These are phyloP conservation scores for Egretta garzetta DNA, from an alignment of 2,113 vertebrate genomes.

Conservation along the genomic window DNA sequence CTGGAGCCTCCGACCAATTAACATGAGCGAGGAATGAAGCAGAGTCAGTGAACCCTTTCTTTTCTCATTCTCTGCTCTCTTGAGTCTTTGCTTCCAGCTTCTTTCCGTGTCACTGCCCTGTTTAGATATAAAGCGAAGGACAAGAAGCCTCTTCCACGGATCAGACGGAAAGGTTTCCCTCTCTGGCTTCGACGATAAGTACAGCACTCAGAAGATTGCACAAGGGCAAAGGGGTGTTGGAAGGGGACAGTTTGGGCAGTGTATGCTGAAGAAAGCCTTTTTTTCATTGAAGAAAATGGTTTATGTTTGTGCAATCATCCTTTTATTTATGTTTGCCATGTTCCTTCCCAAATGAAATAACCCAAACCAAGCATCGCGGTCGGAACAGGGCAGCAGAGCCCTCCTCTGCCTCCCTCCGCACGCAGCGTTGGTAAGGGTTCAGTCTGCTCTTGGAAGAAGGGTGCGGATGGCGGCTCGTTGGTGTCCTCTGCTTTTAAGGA, in stretches of 20 bases:
- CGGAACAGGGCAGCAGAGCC: accelerated
- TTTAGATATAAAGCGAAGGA: constrained; percentile 20
- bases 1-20: constrained; percentile 20
- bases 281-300: background rate
- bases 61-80: constrained; percentile 33
- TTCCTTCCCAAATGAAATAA: background rate
- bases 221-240: constrained; percentile 16
- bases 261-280: background rate
- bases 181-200: background rate
- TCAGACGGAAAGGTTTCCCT: background rate
- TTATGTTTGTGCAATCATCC: constrained; percentile 11
- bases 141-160: constrained; percentile 12
- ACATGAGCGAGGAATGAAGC: constrained; percentile 5
- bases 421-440: background rate
- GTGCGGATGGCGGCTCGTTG: background rate
- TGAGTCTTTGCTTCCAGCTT: constrained; percentile 37
- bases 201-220: background rate
- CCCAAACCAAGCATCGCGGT: accelerated
- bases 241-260: background rate
- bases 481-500: background rate
- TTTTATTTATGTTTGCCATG: constrained; percentile 3
- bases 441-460: background rate
- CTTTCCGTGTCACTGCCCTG: constrained; percentile 43
- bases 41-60: constrained; percentile 30
- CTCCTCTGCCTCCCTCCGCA: background rate